A percentile compares a stretch with the other conserved stretches of the same genome.
These are phyloP conservation scores for Mythimna ferrago DNA, from an alignment of 2,888 invertebrate genomes.

Conservation along the genomic window DNA sequence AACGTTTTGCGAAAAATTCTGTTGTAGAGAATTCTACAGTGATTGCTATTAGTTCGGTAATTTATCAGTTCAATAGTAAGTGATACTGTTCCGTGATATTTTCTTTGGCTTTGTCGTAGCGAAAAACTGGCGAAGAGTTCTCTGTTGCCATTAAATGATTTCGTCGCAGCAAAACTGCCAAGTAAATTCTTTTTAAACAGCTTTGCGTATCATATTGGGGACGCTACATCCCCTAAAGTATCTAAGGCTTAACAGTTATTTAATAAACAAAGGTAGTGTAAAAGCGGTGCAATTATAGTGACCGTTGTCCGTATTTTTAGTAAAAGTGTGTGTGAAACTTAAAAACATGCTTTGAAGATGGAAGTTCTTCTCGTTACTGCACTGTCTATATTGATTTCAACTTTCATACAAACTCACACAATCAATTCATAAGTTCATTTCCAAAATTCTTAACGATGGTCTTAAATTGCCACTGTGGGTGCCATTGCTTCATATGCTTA, in stretches of 20 bases:
- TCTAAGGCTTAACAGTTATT: too few species aligned
- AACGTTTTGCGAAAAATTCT: too few species aligned
- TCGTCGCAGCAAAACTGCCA: neutral
- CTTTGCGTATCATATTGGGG: too few species aligned
- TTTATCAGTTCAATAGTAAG: too few species aligned
- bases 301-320: slow-evolving; percentile 11
- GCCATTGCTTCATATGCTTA: slow-evolving; percentile 86
- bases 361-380: neutral
- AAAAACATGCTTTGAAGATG: neutral
- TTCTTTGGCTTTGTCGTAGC: too few species aligned
- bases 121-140: too few species aligned
- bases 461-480: slow-evolving; percentile 83
- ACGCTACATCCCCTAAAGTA: too few species aligned
- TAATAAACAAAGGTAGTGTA: neutral
- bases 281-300: neutral
- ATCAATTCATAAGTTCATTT: slow-evolving; percentile 62
- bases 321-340: neutral
- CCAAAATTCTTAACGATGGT: slow-evolving; percentile 79
- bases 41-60: too few species aligned
- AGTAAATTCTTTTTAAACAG: neutral
- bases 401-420: too few species aligned
- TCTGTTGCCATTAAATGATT: too few species aligned
- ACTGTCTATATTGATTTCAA: neutral
- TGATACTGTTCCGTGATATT: too few species aligned
- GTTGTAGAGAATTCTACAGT: too few species aligned